A percentile compares a stretch with the other conserved stretches of the same genome.
phyloP scores from a whole-genome alignment of 2,113 vertebrate genomes.

The Bubalus kerabau region DNA sequence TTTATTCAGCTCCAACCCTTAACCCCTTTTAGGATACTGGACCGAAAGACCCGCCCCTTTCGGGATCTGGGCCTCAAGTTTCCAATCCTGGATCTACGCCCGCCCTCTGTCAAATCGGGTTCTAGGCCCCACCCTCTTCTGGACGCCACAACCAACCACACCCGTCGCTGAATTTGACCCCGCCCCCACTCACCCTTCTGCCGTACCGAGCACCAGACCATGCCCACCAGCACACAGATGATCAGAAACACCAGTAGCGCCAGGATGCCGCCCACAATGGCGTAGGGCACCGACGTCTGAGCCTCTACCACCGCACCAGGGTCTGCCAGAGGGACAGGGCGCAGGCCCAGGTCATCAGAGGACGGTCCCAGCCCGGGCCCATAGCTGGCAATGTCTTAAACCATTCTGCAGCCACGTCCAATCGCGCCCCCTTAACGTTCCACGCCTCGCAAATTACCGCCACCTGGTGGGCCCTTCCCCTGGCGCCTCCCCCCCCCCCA shows the following conservation, averaged over 20 bases:
- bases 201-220: conserved; percentile 93
- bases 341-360: not conserved
- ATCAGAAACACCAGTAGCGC: conserved; percentile 92
- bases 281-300: conserved; percentile 91
- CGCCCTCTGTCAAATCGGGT: not conserved
- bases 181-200: conserved; percentile 88
- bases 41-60: not conserved
- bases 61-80: not conserved
- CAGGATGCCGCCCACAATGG: conserved; percentile 90
- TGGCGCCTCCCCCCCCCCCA: no score
- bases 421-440: not conserved
- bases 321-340: conserved; percentile 77
- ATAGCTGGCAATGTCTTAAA: not conserved
- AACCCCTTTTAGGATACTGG: not conserved
- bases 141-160: not conserved
- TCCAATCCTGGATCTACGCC: not conserved
- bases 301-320: conserved; percentile 91
- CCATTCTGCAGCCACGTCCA: not conserved
- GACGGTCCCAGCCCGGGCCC: not conserved
- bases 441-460: not conserved
- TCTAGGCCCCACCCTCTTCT: not conserved
- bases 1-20: not conserved
- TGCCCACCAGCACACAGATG: conserved; percentile 92
- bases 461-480: not conserved
- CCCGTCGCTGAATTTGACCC: not conserved